Evolutionary conservation across 2,888 invertebrate genomes (phyloP).

Genomic region (Scaptomyza caliginosa): DNA sequence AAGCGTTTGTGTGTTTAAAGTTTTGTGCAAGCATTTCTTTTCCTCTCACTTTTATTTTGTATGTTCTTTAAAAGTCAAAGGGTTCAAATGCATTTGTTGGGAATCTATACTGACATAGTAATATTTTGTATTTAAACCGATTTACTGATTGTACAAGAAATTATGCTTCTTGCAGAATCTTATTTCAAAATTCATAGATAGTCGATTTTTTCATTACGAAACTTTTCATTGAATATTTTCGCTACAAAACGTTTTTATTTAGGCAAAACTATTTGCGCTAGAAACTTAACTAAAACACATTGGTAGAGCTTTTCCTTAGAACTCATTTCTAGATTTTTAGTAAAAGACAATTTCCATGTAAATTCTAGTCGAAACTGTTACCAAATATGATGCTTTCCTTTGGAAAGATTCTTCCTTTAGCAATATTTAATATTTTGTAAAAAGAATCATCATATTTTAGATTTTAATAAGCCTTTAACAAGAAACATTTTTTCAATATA

Average conservation of each 20-base stretch:
- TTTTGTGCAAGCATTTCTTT: slow-evolving; percentile 6
- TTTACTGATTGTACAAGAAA: no score
- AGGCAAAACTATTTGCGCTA: not conserved
- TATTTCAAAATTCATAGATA: no score
- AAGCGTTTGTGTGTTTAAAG: slow-evolving; percentile 17
- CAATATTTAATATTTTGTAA: not conserved
- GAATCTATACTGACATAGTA: slow-evolving; percentile 19
- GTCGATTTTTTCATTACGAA: no score
- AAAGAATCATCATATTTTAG: not conserved
- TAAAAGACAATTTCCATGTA: not conserved
- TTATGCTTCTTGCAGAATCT: no score
- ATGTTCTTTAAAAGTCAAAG: slow-evolving; percentile 1
- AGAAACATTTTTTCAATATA: not conserved
- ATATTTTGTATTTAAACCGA: not conserved
- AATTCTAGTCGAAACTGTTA: not conserved
- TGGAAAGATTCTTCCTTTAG: not conserved
- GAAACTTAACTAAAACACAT: not conserved
- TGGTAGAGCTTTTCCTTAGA: not conserved
- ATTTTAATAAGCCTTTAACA: slow-evolving; percentile 29
- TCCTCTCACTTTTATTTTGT: not conserved
- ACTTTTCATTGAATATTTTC: not conserved
- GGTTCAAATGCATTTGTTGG: slow-evolving; percentile 51
- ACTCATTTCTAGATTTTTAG: not conserved
- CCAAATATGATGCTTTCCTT: no score
- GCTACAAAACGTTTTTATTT: not conserved